A percentile compares a stretch with the other conserved stretches of the same genome.
These are phyloP conservation scores for Brachionus calyciflorus DNA, from an alignment of 1,140 invertebrate genomes.

Conservation along the genomic window DNA sequence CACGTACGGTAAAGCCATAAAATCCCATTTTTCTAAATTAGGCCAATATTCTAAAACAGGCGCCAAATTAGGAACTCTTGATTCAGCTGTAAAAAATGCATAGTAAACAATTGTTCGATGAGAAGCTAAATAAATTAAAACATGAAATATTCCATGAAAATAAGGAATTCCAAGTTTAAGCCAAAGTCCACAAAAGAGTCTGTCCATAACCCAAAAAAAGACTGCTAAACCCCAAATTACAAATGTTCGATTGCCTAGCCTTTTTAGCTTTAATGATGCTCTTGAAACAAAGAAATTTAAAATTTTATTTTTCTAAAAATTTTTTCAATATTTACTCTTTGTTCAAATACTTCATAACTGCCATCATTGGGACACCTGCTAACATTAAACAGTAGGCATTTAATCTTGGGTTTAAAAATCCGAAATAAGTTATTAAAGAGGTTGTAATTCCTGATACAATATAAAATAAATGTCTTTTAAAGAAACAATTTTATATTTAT, in stretches of 20 bases:
- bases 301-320: constrained; percentile 40
- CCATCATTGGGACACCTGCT: constrained; percentile 69
- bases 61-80: constrained; percentile 50
- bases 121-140: constrained; percentile 74
- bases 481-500: neutral
- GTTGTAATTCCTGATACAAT: neutral
- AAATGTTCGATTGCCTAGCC: constrained; percentile 68
- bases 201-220: constrained; percentile 73
- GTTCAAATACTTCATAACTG: constrained; percentile 68
- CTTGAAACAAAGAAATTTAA: constrained; percentile 59
- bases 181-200: constrained; percentile 73
- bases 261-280: constrained; percentile 67
- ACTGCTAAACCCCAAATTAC: constrained; percentile 70
- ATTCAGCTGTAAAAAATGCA: constrained; percentile 73
- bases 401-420: constrained; percentile 7
- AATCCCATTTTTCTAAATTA: neutral
- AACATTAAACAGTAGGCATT: constrained; percentile 67
- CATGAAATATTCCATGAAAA: constrained; percentile 75
- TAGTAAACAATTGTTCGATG: constrained; percentile 73
- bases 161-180: constrained; percentile 73
- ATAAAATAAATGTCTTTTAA: constrained; percentile 22
- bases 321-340: constrained; percentile 62
- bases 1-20: neutral
- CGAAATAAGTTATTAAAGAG: constrained; percentile 20
- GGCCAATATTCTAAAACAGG: constrained; percentile 24